Conservation (phyloP, 2,797 vertebrate species). For the Stomatorhinus walkeri region DNA sequence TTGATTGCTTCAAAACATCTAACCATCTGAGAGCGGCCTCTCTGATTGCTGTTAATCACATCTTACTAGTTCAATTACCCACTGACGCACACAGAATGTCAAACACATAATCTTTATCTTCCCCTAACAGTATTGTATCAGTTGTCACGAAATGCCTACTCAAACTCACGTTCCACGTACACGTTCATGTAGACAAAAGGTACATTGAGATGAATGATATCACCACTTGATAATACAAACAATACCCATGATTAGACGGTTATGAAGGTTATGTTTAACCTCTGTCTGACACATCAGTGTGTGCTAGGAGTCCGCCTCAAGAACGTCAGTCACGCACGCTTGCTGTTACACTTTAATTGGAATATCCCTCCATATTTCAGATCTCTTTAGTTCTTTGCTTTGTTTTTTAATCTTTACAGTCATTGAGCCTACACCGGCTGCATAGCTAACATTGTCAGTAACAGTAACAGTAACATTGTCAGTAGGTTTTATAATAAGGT, state of each 20-base stretch:
- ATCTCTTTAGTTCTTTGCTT: not conserved
- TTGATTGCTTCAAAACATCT: not conserved
- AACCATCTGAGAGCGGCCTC: not conserved
- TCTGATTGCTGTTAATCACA: not conserved
- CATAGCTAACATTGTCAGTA: not conserved
- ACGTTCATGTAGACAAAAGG: not conserved
- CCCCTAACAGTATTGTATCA: not conserved
- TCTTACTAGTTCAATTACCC: not conserved
- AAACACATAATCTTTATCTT: slow-evolving; percentile 1
- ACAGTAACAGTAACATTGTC: no score
- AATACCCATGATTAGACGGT: not conserved
- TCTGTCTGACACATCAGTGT: not conserved
- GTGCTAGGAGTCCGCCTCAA: not conserved
- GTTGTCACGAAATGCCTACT: not conserved
- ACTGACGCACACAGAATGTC: not conserved
- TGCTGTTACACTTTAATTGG: not conserved
- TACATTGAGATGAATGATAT: not conserved
- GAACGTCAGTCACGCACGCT: not conserved
- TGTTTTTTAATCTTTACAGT: not conserved
- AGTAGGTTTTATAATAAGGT: not conserved
- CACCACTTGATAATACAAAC: not conserved
- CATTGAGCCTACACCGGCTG: not conserved
- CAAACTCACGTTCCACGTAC: not conserved
- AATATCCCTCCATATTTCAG: not conserved
- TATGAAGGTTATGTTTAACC: not conserved